Evolutionary conservation across 1,140 invertebrate genomes (phyloP).

Genomic region (Holcopasites calliopsidis): DNA sequence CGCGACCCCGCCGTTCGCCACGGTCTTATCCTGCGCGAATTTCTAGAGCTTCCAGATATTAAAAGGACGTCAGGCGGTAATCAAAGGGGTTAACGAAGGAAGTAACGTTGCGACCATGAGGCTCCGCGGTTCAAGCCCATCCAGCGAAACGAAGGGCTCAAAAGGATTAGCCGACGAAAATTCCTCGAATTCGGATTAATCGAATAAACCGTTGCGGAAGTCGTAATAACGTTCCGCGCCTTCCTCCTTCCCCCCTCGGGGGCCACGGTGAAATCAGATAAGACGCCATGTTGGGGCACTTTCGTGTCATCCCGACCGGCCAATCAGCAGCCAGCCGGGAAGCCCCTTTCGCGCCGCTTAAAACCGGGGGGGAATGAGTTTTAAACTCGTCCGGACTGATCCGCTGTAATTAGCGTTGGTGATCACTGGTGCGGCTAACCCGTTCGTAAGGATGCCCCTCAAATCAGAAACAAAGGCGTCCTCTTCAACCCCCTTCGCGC

Average conservation of each 20-base stretch:
- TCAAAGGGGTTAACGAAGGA: neutral
- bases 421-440: slow-evolving; percentile 77
- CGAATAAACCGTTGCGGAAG: slow-evolving; percentile 47
- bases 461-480: slow-evolving; percentile 72
- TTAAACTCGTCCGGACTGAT: slow-evolving; percentile 76
- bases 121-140: too few species aligned
- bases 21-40: too few species aligned
- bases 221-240: slow-evolving; percentile 52
- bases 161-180: slow-evolving; percentile 33
- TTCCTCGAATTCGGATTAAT: slow-evolving; percentile 42
- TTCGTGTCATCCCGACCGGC: slow-evolving; percentile 75
- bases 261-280: slow-evolving; percentile 75
- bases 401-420: slow-evolving; percentile 78
- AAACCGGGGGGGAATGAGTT: slow-evolving; percentile 73
- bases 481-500: slow-evolving; percentile 18
- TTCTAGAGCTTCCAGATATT: too few species aligned
- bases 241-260: slow-evolving; percentile 24
- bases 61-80: too few species aligned
- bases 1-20: too few species aligned
- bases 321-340: slow-evolving; percentile 70
- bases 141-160: slow-evolving; percentile 11
- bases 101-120: neutral
- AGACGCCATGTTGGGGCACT: slow-evolving; percentile 78
- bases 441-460: slow-evolving; percentile 72
- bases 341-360: slow-evolving; percentile 70